Evolutionary conservation across 2,113 vertebrate genomes (phyloP), one percentile per base, ranked within the genome.

Genomic region (Drymodes brunneopygia): DNA sequence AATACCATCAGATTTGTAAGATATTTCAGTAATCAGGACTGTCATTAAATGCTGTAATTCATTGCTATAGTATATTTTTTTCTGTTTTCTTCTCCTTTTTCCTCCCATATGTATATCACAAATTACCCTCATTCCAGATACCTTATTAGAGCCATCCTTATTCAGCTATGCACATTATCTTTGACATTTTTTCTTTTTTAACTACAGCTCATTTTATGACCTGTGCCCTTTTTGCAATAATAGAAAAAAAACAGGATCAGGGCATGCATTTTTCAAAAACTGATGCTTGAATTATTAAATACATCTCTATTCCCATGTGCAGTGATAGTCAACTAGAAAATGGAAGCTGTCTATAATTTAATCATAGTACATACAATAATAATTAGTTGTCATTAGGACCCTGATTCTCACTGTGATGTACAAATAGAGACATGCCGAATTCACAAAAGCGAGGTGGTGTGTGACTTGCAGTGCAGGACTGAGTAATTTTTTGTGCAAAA

Each of bases 241-340:
- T 35, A 62, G 38, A 93, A 72, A 61, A 93, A 84, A 70, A 1
- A 0, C 10, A 42, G 67, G 50, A 88, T 69, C 33, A 70, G 11
- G 19, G 38, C 24, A 73, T 1, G 9, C n/a, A 28, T 90, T 95
- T 91, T 85, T 54, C 81, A 91, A 79, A 95, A 94, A 88, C 11
- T 95, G 79, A 65, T 67, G 56, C 74, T 71, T 95, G 47, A 91
- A 94, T 96, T 96, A 93, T 95, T 95, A 85, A 95, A 85, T 62
- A 77, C 33, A 73, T 53, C 13, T 66, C 62, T 80, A 92, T 88
- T 95, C 74, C 70, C 81, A 58, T 0, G 2, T 54, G 54, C 42
- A 70, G 56, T 53, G 42, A 86, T 31, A 89, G 66, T 54, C 24
- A 73, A 91, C 74, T 21, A 92, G 91, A 95, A 94, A 95, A 92